Evolutionary conservation across 2,797 vertebrate species (phyloP), one percentile per base, ranked within the genome.

Genomic region (Karalla daura): DNA sequence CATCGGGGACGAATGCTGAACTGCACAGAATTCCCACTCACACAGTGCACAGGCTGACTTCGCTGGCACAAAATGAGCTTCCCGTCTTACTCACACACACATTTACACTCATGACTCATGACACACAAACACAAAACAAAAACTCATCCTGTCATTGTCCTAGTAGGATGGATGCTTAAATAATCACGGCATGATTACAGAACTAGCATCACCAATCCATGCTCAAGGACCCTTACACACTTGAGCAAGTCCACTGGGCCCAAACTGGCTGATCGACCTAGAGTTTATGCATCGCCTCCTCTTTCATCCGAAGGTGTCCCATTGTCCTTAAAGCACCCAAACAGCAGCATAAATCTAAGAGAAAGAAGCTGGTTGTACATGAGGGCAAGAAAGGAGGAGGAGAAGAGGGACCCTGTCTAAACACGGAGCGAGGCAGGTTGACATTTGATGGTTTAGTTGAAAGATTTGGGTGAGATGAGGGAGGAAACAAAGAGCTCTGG

Each of bases 161-260:
- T 30, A n/a, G 53, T 30, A 52, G 59, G 70, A 72, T 44, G 61
- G 69, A 85, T 78, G 73, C 70, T 54, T 65, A 75, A 82, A 77
- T 85, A 82, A 78, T 61, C 18, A 17, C 25, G 43, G 50, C 58
- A 65, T 73, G 49, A 83, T 80, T 78, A 69, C 45, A 73, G 68
- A 80, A 70, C 40, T 81, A 41, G 56, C 71, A 56, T 78, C 64
- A 41, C 30, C 30, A 55, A 82, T 63, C 78, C 43, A 20, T 6
- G 33, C 53, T 54, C 76, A 85, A 83, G 63, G 59, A 81, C 58
- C 58, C 36, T 74, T 17, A 37, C 54, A 68, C 51, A 67, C 64
- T 58, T 7, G 37, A 66, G 47, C 41, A 53, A 46, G 59, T 67
- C 53, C 14, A 45, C 68, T 61, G 49, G 75, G 55, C 28, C 62